Conservation (phyloP, 2,888 invertebrate species). For the Monochamus alternatus region DNA sequence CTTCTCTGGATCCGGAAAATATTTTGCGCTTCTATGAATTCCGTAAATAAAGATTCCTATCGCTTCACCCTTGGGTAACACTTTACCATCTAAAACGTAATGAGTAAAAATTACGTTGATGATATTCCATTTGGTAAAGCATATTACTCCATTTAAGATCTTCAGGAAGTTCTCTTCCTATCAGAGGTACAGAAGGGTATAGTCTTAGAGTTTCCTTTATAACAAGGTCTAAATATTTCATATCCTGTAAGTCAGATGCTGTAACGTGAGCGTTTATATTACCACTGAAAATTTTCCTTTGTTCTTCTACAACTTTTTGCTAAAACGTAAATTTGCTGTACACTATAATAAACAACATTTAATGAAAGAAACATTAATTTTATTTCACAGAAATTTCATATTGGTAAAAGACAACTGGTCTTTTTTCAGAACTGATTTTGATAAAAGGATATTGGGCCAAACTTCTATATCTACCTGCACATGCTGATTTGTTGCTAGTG, state of each 20-base stretch:
- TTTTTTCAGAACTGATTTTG: too few relatives aligned
- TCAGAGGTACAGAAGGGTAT: slow-evolving; percentile 73
- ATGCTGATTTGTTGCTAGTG: slow-evolving; percentile 69
- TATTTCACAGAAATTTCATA: too few relatives aligned
- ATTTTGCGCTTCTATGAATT: slow-evolving; percentile 72
- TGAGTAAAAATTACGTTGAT: too few relatives aligned
- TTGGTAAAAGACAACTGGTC: too few relatives aligned
- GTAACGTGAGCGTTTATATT: slow-evolving; percentile 41
- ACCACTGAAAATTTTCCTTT: slow-evolving; percentile 48
- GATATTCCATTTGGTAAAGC: too few relatives aligned
- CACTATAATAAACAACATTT: too few relatives aligned
- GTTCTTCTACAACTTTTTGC: slow-evolving; percentile 42
- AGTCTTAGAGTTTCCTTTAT: slow-evolving; percentile 54
- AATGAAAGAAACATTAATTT: too few relatives aligned
- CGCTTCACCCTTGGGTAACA: slow-evolving; percentile 67
- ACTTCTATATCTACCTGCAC: too few relatives aligned
- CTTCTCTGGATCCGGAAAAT: slow-evolving; percentile 73
- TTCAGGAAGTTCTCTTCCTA: slow-evolving; percentile 68
- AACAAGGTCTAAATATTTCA: slow-evolving; percentile 56
- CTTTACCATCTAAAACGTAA: slow-evolving; percentile 53
- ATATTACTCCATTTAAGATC: slow-evolving; percentile 61
- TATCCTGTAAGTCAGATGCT: slow-evolving; percentile 47
- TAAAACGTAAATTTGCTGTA: too few relatives aligned
- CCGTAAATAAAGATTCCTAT: slow-evolving; percentile 69
- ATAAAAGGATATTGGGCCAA: too few relatives aligned